These are phyloP conservation scores for Pseudorhombus dupliciocellatus DNA, from an alignment of 2,113 vertebrate genomes.

Conservation along the genomic window DNA sequence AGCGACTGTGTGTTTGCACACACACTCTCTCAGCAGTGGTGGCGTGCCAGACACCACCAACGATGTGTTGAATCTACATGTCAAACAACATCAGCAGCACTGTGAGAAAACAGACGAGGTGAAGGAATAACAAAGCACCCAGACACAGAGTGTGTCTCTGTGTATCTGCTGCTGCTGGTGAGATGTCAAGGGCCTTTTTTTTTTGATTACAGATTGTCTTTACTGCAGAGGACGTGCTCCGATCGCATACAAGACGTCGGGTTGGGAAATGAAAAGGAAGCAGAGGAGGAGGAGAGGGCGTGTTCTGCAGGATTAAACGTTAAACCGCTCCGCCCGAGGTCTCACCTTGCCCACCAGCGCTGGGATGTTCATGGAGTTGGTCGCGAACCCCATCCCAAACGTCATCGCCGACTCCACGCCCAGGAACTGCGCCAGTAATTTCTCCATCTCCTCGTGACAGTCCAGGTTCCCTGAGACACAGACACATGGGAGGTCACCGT, in stretches of 20 bases:
- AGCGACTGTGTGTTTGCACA: not conserved
- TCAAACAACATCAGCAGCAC: slow-evolving; percentile 1
- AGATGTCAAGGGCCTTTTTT: not conserved
- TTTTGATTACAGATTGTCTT: not conserved
- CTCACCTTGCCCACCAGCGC: slow-evolving; percentile 90
- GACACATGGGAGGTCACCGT: not conserved
- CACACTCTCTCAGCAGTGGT: not conserved
- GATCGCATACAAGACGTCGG: not conserved
- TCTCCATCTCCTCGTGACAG: slow-evolving; percentile 91
- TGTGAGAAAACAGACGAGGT: not conserved
- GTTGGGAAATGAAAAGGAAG: not conserved
- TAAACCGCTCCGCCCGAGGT: too few species aligned
- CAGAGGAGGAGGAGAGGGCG: not conserved
- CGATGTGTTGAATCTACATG: not conserved
- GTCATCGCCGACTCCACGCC: slow-evolving; percentile 94
- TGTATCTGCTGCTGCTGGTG: not conserved
- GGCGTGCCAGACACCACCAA: too few species aligned
- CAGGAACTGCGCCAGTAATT: slow-evolving; percentile 87
- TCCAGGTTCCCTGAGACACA: slow-evolving; percentile 88
- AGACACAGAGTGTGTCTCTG: slow-evolving; percentile 15
- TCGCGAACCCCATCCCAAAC: slow-evolving; percentile 96
- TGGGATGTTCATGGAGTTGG: slow-evolving; percentile 98
- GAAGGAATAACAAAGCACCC: too few species aligned
- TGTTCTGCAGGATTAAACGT: not conserved
- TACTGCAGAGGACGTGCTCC: not conserved